Evolutionary conservation across 2,888 invertebrate species (phyloP).

Genomic region (Eugnorisma glareosa): DNA sequence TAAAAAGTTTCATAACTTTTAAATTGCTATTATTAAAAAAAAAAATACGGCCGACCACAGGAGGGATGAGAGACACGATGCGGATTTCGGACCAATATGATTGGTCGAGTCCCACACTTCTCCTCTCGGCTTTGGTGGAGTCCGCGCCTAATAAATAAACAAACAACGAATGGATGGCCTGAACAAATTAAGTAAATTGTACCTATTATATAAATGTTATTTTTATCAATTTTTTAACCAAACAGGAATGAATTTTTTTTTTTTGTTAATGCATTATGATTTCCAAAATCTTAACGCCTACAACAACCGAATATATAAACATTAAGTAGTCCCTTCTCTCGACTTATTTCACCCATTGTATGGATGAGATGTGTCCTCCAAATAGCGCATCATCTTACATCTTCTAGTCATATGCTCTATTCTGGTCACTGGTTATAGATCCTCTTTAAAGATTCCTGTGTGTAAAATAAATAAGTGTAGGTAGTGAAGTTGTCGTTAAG

Average conservation of each 20-base stretch:
- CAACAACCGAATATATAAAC: not conserved
- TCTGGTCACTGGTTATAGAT: not conserved
- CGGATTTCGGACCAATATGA: not conserved
- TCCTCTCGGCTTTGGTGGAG: not conserved
- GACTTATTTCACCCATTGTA: not conserved
- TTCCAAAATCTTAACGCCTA: too few relatives aligned
- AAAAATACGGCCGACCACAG: not conserved
- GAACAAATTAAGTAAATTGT: not conserved
- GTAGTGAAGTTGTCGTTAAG: not conserved
- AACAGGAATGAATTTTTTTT: not conserved
- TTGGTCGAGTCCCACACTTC: not conserved
- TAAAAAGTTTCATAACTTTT: too few relatives aligned
- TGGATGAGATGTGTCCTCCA: not conserved
- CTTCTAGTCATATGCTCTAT: not conserved
- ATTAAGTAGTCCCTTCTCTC: not conserved
- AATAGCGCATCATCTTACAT: not conserved
- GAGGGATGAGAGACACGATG: not conserved
- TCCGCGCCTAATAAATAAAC: not conserved
- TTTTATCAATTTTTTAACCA: not conserved
- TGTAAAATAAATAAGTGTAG: not conserved
- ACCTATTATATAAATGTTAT: not conserved
- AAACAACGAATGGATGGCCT: not conserved
- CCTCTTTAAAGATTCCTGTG: not conserved
- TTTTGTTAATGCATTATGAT: too few relatives aligned
- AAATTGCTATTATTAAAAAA: too few relatives aligned